These are phyloP conservation scores for Cotesia vestalis DNA, from an alignment of 1,140 invertebrate genomes.

Conservation along the genomic window DNA sequence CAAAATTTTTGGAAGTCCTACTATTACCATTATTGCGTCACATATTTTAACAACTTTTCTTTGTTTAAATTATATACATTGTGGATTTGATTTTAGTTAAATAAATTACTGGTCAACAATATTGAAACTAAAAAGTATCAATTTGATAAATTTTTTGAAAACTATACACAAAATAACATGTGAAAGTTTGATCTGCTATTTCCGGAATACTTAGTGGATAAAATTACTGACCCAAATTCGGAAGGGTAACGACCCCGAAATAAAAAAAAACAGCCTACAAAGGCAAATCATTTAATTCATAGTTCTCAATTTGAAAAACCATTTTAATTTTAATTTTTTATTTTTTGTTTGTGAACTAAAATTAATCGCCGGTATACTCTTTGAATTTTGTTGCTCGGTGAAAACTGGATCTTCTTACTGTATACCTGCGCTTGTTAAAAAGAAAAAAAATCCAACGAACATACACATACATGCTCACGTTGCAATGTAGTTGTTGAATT, in stretches of 20 bases:
- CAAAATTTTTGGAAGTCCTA: not conserved
- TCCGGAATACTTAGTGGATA: not conserved
- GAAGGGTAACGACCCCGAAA: conserved; percentile 33
- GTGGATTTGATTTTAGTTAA: no score
- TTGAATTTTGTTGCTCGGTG: conserved; percentile 26
- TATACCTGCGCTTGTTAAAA: conserved; percentile 20
- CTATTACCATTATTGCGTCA: not conserved
- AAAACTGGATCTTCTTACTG: conserved; percentile 29
- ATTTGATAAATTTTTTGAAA: no score
- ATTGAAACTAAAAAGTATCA: no score
- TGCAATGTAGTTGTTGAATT: conserved; percentile 9
- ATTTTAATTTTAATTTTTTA: conserved; percentile 23
- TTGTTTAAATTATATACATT: no score
- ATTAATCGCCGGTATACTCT: conserved; percentile 26
- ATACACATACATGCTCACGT: not conserved
- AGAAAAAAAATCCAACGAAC: no score
- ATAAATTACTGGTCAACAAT: no score
- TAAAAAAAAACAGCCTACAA: conserved; percentile 19
- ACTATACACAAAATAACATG: not conserved
- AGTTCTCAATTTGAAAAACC: conserved; percentile 23
- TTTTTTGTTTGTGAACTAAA: conserved; percentile 22
- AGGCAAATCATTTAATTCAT: conserved; percentile 26
- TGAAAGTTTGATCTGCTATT: not conserved
- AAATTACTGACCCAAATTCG: conserved; percentile 31
- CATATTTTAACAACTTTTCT: not conserved